Percentiles rank a stretch among this genome's conserved stretches.
Conservation (phyloP, 2,113 vertebrate genomes). For the Haliaeetus leucogaster region DNA sequence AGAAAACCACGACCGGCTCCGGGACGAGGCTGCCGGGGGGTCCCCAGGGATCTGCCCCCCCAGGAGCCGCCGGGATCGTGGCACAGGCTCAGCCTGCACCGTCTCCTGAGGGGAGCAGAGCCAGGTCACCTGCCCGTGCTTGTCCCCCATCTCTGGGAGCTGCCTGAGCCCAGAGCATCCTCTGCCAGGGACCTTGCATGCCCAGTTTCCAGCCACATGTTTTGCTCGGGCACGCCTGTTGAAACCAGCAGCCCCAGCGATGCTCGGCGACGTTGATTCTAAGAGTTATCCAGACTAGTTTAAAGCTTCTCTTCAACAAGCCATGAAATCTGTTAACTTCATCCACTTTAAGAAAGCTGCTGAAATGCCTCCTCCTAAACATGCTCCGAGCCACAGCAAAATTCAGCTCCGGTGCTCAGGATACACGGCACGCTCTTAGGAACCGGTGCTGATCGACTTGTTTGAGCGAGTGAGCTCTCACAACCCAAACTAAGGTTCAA, state of each 20-base stretch:
- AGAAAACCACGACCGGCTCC: accelerated
- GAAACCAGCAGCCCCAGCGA: background rate
- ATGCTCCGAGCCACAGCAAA: background rate
- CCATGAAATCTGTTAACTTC: background rate
- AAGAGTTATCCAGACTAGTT: background rate
- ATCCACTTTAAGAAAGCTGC: background rate
- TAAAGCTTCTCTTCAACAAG: background rate
- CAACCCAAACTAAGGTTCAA: background rate
- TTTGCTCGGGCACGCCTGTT: background rate
- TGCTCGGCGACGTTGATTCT: background rate
- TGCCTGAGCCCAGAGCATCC: background rate
- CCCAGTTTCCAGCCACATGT: background rate
- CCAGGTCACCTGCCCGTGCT: accelerated
- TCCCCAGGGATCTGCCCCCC: background rate
- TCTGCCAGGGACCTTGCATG: background rate
- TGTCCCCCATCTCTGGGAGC: background rate
- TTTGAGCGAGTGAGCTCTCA: background rate
- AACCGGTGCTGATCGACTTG: background rate
- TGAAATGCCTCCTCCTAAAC: background rate
- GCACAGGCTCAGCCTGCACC: accelerated
- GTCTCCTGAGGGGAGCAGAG: accelerated
- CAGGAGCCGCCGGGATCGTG: accelerated
- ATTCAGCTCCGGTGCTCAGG: background rate
- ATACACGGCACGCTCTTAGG: background rate
- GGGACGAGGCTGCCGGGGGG: accelerated